Conservation (phyloP, 2,113 vertebrate genomes). For the Podiceps cristatus region DNA sequence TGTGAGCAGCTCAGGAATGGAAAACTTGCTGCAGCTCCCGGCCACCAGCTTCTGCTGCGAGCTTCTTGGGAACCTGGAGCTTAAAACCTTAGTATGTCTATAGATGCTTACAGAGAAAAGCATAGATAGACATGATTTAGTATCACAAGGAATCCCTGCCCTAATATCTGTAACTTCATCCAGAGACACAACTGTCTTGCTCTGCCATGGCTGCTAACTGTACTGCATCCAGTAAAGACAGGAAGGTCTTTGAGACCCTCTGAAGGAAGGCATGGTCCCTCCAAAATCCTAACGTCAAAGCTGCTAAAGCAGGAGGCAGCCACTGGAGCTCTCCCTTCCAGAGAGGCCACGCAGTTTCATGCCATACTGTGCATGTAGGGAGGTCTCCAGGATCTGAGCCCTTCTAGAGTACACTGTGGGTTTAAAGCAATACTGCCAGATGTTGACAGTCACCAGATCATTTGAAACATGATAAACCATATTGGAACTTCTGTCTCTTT, state of each 20-base stretch:
- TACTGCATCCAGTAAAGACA: not conserved
- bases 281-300: not conserved
- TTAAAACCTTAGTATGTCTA: not conserved
- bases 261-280: not conserved
- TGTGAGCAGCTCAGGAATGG: not conserved
- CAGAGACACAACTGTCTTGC: not conserved
- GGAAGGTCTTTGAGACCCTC: not conserved
- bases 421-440: not conserved
- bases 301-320: not conserved
- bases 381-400: not conserved
- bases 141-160: not conserved
- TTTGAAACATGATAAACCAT: not conserved
- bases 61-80: not conserved
- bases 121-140: not conserved
- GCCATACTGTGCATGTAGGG: not conserved
- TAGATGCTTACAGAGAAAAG: not conserved
- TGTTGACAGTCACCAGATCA: not conserved
- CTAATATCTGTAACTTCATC: not conserved
- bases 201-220: not conserved
- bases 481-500: not conserved
- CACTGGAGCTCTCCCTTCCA: not conserved
- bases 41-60: not conserved
- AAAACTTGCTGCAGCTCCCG: not conserved
- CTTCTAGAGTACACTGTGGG: not conserved
- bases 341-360: not conserved